phyloP scores from a whole-genome alignment of 2,888 invertebrate genomes.

The Tipula unca region DNA sequence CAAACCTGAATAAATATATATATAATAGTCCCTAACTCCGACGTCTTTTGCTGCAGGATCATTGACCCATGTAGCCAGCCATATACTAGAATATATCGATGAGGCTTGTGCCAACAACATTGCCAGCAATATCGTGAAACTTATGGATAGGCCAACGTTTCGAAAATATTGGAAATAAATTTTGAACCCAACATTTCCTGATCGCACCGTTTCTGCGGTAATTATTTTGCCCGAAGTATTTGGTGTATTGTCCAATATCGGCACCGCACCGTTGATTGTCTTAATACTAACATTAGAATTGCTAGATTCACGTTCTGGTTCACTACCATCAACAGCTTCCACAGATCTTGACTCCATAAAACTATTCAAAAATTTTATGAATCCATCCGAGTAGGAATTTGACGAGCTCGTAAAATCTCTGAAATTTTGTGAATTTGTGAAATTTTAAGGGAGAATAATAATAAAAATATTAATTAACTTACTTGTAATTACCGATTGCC shows the following conservation, averaged over 20 bases:
- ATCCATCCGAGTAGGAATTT: background rate
- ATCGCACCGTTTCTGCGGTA: background rate
- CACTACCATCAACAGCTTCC: background rate
- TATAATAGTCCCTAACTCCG: background rate
- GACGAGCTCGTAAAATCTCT: background rate
- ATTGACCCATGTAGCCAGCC: background rate
- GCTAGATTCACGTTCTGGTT: background rate
- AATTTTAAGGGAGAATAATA: background rate
- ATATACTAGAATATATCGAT: background rate
- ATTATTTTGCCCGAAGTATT: background rate
- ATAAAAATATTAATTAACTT: background rate
- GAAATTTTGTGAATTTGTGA: background rate
- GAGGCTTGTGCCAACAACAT: background rate
- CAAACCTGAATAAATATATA: background rate
- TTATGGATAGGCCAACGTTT: background rate
- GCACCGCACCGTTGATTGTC: background rate
- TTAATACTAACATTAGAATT: background rate
- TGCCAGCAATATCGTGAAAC: background rate
- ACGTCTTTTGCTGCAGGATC: background rate
- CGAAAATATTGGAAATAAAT: background rate
- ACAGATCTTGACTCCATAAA: background rate
- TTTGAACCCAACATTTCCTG: background rate
- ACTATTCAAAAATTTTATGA: background rate
- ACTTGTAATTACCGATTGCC: slow-evolving; percentile 32
- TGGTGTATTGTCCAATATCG: background rate